Conservation (phyloP, 2,113 vertebrate species). For the Callithrix jacchus region DNA sequence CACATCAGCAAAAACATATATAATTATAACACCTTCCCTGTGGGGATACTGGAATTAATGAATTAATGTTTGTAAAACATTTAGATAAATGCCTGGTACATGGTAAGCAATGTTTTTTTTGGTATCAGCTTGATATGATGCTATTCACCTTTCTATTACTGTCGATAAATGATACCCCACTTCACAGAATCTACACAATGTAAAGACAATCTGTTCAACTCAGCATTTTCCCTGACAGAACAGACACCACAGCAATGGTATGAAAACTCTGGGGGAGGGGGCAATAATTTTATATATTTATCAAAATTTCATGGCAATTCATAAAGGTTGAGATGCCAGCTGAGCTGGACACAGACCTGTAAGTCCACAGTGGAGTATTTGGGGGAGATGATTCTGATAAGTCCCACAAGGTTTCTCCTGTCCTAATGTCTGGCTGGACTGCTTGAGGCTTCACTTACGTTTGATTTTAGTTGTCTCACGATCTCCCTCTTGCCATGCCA, state of each 20-base stretch:
- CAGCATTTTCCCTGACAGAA: background rate
- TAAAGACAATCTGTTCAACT: background rate
- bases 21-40: background rate
- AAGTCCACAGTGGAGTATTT: background rate
- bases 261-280: background rate
- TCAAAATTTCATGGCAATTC: background rate
- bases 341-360: background rate
- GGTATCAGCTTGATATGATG: background rate
- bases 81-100: background rate
- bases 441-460: background rate
- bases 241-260: background rate
- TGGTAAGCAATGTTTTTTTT: background rate
- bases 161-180: background rate
- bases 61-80: conserved; percentile 2
- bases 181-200: background rate
- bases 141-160: background rate
- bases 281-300: background rate
- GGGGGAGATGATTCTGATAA: background rate
- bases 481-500: background rate
- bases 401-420: no score
- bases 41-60: background rate
- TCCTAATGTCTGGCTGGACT: background rate
- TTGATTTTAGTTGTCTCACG: background rate
- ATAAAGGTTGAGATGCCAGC: background rate
- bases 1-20: background rate